Evolutionary conservation across 2,113 vertebrate species (phyloP), one percentile per base, ranked within the genome.

Genomic region (Nothobranchius kuhntae): DNA sequence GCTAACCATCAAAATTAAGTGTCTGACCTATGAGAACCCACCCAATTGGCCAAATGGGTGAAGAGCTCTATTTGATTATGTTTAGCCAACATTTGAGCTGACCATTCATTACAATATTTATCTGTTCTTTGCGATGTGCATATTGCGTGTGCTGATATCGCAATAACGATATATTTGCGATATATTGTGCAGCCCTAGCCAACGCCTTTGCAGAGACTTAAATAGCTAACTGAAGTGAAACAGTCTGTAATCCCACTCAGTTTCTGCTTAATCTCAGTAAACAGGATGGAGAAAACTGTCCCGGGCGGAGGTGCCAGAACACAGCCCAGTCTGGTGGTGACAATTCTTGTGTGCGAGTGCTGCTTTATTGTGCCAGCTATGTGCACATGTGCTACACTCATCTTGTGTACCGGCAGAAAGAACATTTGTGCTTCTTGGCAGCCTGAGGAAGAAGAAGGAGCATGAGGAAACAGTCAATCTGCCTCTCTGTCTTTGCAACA

Each of bases 281-380:
- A 89, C 65, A 85, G 58, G 63, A 75, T 61, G 62, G 21, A 68
- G 61, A 75, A 75, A 73, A 86, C 66, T 81, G 81, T 75, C 47
- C 62, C 75, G 17, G 62, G 52, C 68, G 62, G 15, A n/a, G 1
- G 48, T 72, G 81, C 78, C 81, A 86, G 78, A 79, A 87, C 84
- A 79, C 35, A 48, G 75, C 63, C 40, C 71, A 76, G 75, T 68
- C 76, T 77, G 77, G 65, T 86, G 80, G 73, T 82, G 87, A 82
- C 76, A 83, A 73, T 84, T 88, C 86, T 82, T 85, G 80, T 86
- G 84, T 86, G 84, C 80, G 77, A 88, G 66, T 50, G 4, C 76
- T 65, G 58, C 65, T 65, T 15, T 47, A 55, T 40, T 47, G 57
- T 83, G 84, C 83, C 83, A 81, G 68, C 65, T 58, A 73, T 75